Evolutionary conservation across 2,888 invertebrate species (phyloP).

Genomic region (Pollenia griseotomentosa): DNA sequence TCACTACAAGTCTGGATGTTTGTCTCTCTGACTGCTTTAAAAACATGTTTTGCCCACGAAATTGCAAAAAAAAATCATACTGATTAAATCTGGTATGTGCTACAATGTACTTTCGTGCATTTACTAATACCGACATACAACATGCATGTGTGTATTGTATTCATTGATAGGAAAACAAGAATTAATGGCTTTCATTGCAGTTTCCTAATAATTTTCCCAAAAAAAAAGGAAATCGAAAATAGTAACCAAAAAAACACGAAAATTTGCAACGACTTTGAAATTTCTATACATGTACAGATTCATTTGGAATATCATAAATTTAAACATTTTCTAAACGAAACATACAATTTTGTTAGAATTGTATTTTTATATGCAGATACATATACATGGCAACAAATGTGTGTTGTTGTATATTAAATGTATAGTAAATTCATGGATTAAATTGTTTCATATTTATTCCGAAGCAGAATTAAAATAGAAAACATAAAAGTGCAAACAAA

Average conservation of each 20-base stretch:
- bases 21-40: constrained; percentile 18
- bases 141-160: constrained; percentile 1
- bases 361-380: too few relatives aligned
- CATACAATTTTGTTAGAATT: background rate
- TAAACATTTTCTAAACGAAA: constrained; percentile 18
- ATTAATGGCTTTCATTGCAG: constrained; percentile 56
- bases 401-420: too few relatives aligned
- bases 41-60: constrained; percentile 44
- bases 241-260: background rate
- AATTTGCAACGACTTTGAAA: constrained; percentile 27
- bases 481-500: constrained; percentile 1
- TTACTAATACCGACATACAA: background rate
- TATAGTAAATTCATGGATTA: too few relatives aligned
- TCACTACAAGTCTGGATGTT: constrained; percentile 17
- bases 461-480: background rate
- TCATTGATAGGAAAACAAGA: constrained; percentile 53
- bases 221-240: background rate
- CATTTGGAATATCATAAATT: constrained; percentile 32
- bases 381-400: too few relatives aligned
- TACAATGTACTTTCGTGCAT: background rate
- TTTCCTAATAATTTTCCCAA: constrained; percentile 46
- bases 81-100: constrained; percentile 60
- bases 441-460: background rate
- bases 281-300: background rate
- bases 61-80: constrained; percentile 39